phyloP scores from a whole-genome alignment of 2,888 invertebrate species.

The Phortica magna region DNA sequence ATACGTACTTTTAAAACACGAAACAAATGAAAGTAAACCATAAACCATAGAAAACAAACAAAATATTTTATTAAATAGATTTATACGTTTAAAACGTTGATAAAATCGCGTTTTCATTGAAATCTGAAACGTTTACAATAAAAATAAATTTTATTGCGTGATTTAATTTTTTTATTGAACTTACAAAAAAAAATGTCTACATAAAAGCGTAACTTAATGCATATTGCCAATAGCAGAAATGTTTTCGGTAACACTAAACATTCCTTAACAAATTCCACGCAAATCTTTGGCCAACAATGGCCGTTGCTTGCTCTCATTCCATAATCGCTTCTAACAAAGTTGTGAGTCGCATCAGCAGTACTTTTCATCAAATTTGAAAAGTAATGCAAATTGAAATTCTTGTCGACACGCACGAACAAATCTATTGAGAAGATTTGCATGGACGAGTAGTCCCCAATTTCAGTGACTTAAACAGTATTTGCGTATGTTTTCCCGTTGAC shows the following conservation, averaged over 20 bases:
- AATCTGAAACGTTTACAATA: background rate
- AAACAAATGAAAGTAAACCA: background rate
- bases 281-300: background rate
- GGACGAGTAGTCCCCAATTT: too few species aligned
- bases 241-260: too few species aligned
- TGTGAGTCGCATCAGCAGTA: background rate
- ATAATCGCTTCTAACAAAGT: background rate
- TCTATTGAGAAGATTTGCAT: conserved; percentile 61
- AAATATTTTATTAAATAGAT: conserved; percentile 1
- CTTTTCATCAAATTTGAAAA: conserved; percentile 6
- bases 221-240: too few species aligned
- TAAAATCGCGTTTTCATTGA: background rate
- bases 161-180: background rate
- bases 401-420: conserved; percentile 71
- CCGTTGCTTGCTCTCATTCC: background rate
- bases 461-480: too few species aligned
- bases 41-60: background rate
- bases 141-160: background rate
- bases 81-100: background rate
- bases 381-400: conserved; percentile 63
- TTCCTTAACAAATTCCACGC: background rate
- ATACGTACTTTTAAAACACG: background rate
- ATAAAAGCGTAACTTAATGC: background rate
- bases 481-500: too few species aligned
- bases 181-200: background rate